phyloP scores from a whole-genome alignment of 2,888 invertebrate species.

The Temnothorax rugatulus region DNA sequence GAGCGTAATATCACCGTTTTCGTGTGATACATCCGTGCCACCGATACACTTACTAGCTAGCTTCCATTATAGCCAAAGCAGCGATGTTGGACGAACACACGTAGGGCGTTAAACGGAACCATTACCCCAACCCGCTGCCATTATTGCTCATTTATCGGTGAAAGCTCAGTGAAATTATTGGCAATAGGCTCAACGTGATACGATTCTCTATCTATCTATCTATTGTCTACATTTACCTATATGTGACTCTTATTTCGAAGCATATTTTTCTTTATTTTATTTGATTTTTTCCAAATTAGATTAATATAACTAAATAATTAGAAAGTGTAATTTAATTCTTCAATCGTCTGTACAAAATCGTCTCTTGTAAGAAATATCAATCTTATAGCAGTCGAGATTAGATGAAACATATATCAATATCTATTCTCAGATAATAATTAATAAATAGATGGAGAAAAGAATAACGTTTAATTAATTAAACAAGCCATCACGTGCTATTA shows the following conservation, averaged over 20 bases:
- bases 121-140: conserved; percentile 76
- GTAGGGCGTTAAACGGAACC: conserved; percentile 78
- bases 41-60: conserved; percentile 66
- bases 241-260: not conserved
- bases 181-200: conserved; percentile 69
- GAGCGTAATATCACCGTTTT: conserved; percentile 39
- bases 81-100: conserved; percentile 70
- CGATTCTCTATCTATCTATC: conserved; percentile 52
- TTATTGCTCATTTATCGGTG: conserved; percentile 82
- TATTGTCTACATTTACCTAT: not conserved
- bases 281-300: not conserved
- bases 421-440: not conserved
- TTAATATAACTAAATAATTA: not conserved
- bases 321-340: conserved; percentile 2
- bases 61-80: conserved; percentile 67
- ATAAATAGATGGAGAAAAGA: not conserved
- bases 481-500: not conserved
- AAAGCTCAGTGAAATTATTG: conserved; percentile 75
- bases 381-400: not conserved
- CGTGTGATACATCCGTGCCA: conserved; percentile 62
- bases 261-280: not conserved
- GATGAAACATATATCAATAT: not conserved
- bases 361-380: not conserved
- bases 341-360: not conserved
- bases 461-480: not conserved